Evolutionary conservation across 2,797 vertebrate genomes (phyloP), one percentile per base, ranked within the genome.

Genomic region (Oreochromis grahami): DNA sequence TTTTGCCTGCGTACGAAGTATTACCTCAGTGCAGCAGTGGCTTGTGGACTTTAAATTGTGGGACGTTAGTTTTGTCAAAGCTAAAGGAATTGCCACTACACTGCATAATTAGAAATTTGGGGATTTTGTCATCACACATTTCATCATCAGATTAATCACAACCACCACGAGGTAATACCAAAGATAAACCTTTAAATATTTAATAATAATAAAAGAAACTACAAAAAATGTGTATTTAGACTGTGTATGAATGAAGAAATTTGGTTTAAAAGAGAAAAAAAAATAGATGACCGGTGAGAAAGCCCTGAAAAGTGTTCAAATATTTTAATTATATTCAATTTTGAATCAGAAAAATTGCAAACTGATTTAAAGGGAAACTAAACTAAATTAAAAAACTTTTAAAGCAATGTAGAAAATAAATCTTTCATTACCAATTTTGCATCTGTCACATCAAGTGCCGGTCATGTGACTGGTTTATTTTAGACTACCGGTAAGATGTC

Each of bases 111-210:
- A 72, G 41, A 45, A 45, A 48, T 5, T 2, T 15, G 38, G 21
- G 13, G 2, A 70, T 45, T 70, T 70, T 3, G 8, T 68, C 38
- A 43, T 43, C 24, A 48, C 24, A 45, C 21, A 45, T 17, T 70
- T 45, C 8, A 72, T 29, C 21, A 72, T 72, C 24, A 12, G 58
- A 63, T 38, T 63, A 38, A 63, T 36, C 32, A 2, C 11, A 63
- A 63, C 5, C 19, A 43, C 63, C 38, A 43, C 3, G 0, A 17
- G 38, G 21, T 43, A 70, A 43, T 15, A 43, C n/a, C 0, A 1
- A 70, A 70, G 38, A 45, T 45, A 76, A 53, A 53, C 51, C 13
- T 53, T 41, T 26, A 53, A 77, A 17, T 53, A 38, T 41, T 11
- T 53, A 24, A 38, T 53, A 8, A 0, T 36, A 8, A 63, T 63